phyloP scores from a whole-genome alignment of 2,113 vertebrate genomes.

The Tylochromis polylepis region DNA sequence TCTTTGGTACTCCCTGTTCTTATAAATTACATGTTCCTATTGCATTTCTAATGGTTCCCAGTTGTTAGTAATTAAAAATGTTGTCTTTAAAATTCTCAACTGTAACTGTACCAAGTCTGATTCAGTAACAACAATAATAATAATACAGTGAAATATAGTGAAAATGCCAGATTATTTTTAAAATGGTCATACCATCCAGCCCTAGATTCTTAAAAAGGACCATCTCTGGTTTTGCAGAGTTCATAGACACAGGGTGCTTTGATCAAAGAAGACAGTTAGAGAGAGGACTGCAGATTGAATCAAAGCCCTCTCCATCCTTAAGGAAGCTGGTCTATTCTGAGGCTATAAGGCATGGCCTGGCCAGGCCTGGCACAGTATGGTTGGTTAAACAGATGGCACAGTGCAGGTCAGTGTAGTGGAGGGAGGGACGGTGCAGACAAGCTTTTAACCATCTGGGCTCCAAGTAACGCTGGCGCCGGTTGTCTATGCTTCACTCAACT shows the following conservation, averaged over 20 bases:
- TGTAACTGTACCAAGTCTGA: no score
- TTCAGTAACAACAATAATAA: no score
- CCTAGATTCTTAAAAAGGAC: not conserved
- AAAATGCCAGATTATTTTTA: not conserved
- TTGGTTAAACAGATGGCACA: slow-evolving; percentile 60
- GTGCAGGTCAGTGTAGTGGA: slow-evolving; percentile 9
- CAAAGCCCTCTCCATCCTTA: not conserved
- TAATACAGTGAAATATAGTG: not conserved
- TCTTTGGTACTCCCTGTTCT: not conserved
- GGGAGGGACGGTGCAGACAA: slow-evolving; percentile 15
- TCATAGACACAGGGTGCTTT: not conserved
- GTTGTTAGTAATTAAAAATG: no score
- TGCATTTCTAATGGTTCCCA: not conserved
- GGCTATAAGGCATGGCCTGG: slow-evolving; percentile 11
- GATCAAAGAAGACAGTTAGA: not conserved
- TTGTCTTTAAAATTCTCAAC: no score
- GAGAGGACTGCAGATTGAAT: not conserved
- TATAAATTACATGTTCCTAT: not conserved
- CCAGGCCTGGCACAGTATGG: not conserved
- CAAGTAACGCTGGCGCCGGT: not conserved
- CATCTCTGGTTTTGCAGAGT: not conserved
- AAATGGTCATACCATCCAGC: not conserved
- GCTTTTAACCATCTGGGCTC: slow-evolving; percentile 50
- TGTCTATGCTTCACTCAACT: not conserved
- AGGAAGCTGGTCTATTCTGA: not conserved